These are phyloP conservation scores for Ctenochaetus hawaiiensis DNA, from an alignment of 2,797 vertebrate genomes.

Conservation along the genomic window DNA sequence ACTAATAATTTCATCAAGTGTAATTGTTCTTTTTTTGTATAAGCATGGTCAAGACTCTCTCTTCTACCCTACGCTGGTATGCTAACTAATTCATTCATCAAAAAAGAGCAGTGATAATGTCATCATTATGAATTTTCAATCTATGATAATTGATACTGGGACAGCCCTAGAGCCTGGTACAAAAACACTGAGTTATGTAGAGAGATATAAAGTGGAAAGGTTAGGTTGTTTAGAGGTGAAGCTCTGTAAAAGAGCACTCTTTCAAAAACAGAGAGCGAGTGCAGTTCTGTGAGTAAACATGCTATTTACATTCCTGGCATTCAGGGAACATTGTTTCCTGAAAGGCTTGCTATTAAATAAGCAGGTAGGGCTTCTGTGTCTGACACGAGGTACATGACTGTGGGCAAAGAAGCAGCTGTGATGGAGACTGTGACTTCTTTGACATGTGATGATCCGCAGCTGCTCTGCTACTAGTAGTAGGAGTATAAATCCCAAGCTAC, in stretches of 20 bases:
- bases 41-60: too few relatives aligned
- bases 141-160: too few relatives aligned
- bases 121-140: too few relatives aligned
- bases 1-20: too few relatives aligned
- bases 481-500: too few relatives aligned
- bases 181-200: too few relatives aligned
- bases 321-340: constrained; percentile 47
- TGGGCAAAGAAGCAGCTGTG: constrained; percentile 10
- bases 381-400: constrained; percentile 35
- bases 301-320: constrained; percentile 62
- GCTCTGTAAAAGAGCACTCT: constrained; percentile 1
- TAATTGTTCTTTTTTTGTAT: too few relatives aligned
- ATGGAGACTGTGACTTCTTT: constrained; percentile 33
- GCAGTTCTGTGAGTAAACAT: constrained; percentile 46
- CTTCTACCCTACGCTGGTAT: too few relatives aligned
- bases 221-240: neutral
- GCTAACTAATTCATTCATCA: too few relatives aligned
- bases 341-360: constrained; percentile 42
- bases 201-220: too few relatives aligned
- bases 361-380: constrained; percentile 37
- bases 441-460: neutral
- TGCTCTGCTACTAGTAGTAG: neutral
- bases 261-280: constrained; percentile 11
- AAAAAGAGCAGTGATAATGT: too few relatives aligned
- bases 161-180: too few relatives aligned